Evolutionary conservation across 2,797 vertebrate genomes (phyloP), one percentile per base, ranked within the genome.

Genomic region (Anguilla obscura): DNA sequence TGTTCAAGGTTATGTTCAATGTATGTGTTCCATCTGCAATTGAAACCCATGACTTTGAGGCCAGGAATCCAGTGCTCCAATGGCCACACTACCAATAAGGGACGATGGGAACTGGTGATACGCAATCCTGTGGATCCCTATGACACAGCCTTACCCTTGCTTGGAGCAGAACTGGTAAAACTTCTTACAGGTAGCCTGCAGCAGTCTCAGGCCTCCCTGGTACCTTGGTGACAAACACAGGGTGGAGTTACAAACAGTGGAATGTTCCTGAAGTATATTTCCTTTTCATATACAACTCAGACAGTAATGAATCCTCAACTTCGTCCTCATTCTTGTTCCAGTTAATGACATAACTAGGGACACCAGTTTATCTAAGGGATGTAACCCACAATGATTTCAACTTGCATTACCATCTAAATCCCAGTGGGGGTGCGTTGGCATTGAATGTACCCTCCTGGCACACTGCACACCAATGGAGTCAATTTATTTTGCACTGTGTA

Each of bases 111-210:
- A 14, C 30, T 2, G 14, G 24, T 76, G 14, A 16, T 50, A 48
- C 12, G 45, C 10, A 82, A 16, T 2, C 40, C 40, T 45, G 3
- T 14, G 10, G 3, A 82, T 50, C 18, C 18, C 40, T 8, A n/a
- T 0, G 3, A 24, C 18, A 14, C 69, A 52, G 40, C 5, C 96
- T 95, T 91, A 97, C 97, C 97, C 96, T 91, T 96, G 94, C 91
- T 95, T 96, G 89, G 96, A 97, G 93, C 97, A 97, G 92, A 96
- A 97, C 91, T 97, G 96, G 91, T 96, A 96, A 92, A 97, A 97
- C 94, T 96, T 97, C 92, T 97, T 97, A 87, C 96, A 97, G 0
- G 97, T 97, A 0, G 96, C 96, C 92, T 97, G 97, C 45, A 97
- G 93, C 58, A 97, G 92, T 80, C 97, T 93, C 50, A 97, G 94